Base-by-base conservation (phyloP, 2,888 invertebrate genomes). In the Petrolisthes cinctipes region DNA sequence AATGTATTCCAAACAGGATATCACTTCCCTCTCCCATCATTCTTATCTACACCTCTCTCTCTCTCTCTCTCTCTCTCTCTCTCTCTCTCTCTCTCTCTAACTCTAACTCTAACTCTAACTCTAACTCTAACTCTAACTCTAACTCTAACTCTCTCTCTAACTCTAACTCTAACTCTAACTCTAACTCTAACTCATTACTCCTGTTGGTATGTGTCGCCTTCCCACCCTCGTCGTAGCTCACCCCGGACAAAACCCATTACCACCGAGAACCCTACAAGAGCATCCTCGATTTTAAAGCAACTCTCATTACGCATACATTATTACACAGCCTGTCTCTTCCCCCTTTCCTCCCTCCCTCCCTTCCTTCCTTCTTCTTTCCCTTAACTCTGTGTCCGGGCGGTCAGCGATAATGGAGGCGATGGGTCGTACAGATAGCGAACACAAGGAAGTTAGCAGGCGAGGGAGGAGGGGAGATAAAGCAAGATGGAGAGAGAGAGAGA, bases 201-300 rank as follows among this genome's bases (percentile, higher is more conserved):
- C 54, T 78, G 78, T 53, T 56, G 53, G n/a, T 7, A 56, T 78
- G 53, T 54, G 53, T 78, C 78, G 56, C 78, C 56, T 78, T 78
- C 78, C n/a, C n/a, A n/a, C n/a, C n/a, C n/a, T n/a, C n/a, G n/a
- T n/a, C n/a, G n/a, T n/a, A n/a, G n/a, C n/a, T n/a, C n/a, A n/a
- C n/a, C n/a, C n/a, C n/a, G n/a, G n/a, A n/a, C n/a, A n/a, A n/a
- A n/a, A n/a, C n/a, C n/a, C n/a, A n/a, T n/a, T n/a, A n/a, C n/a
- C n/a, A n/a, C n/a, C n/a, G n/a, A n/a, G n/a, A n/a, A n/a, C n/a
- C n/a, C n/a, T n/a, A n/a, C n/a, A n/a, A n/a, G n/a, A n/a, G n/a
- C n/a, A n/a, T n/a, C n/a, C n/a, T n/a, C n/a, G n/a, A n/a, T n/a
- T n/a, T n/a, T n/a, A n/a, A n/a, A n/a, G n/a, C n/a, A n/a, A 61